Evolutionary conservation across 1,140 invertebrate genomes (phyloP).

Genomic region (Dendroctonus valens): DNA sequence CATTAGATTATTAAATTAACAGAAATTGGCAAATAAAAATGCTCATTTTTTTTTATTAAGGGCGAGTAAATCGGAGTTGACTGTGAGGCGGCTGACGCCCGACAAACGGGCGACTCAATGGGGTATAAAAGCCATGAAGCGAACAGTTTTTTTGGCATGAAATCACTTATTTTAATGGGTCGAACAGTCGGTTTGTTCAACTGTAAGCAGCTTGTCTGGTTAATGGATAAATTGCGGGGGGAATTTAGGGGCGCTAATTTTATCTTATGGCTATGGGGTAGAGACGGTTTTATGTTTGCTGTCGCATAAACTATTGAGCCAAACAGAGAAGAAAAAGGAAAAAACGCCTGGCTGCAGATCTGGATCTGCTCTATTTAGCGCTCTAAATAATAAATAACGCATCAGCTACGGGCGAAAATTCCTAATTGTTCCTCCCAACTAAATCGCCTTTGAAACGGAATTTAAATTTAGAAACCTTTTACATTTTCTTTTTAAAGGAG

Average conservation of each 20-base stretch:
- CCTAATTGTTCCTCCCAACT: neutral
- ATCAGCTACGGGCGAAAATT: too few species aligned
- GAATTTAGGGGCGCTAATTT: neutral
- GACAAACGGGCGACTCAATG: too few species aligned
- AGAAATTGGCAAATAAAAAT: too few species aligned
- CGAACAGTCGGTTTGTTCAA: neutral
- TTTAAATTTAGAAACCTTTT: conserved; percentile 15
- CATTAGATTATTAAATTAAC: too few species aligned
- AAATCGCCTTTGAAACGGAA: conserved; percentile 5
- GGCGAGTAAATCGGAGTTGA: too few species aligned
- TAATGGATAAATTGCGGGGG: neutral
- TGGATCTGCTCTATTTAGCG: neutral
- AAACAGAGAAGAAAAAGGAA: too few species aligned
- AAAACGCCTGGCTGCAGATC: neutral
- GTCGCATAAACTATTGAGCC: too few species aligned
- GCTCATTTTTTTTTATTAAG: too few species aligned
- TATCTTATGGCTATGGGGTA: too few species aligned
- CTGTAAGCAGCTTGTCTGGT: neutral
- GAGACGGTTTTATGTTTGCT: too few species aligned
- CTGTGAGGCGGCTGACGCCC: too few species aligned
- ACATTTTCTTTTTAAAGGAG: conserved; percentile 2
- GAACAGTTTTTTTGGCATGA: conserved; percentile 2
- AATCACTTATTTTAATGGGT: neutral
- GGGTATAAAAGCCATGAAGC: neutral
- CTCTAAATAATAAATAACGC: neutral